Evolutionary conservation across 2,888 invertebrate species (phyloP), one percentile per base, ranked within the genome.

Genomic region (Nemapogon koenigi): DNA sequence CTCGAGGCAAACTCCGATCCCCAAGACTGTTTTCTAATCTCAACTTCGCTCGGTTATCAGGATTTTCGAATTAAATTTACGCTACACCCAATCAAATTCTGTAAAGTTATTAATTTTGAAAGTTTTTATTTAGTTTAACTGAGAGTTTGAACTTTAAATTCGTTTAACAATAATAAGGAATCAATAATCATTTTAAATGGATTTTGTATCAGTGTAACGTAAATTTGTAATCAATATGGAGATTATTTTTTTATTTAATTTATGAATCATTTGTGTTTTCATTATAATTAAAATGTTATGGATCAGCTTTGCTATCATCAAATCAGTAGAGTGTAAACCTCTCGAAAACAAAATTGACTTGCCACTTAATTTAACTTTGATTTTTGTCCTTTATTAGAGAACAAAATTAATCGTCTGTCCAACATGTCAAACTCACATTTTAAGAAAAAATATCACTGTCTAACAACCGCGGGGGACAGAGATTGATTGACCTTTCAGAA

Each of bases 11-110:
- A 62, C 66, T 64, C 61, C 62, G 66, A 62, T 69, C 67, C 64
- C 67, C 69, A 69, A 62, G 62, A 59, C 59, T 59, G 62, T 59
- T 72, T 73, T 66, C 70, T 61, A 72, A 75, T 75, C 73, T 73
- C 62, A 73, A 71, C 68, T 72, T 73, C 57, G 50, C 52, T 57
- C 58, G 59, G 58, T 57, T 57, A 57, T 57, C 59, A 61, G 59
- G 62, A 71, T 72, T 72, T 68, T 52, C 53, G 60, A 67, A 69
- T 69, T 69, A 67, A 60, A 61, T 55, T 61, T 49, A 49, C 66
- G 66, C 70, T 65, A 64, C 62, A 53, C 16, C 59, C 66, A 59
- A 60, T 63, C 59, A 62, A 65, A 62, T 62, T 51, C 59, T 62
- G 60, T 66, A 62, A 58, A 59, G 60, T 41, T 43, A 29, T 41